Percentiles rank a stretch among this genome's conserved stretches.
Conservation (phyloP, 2,797 vertebrate species). For the Tenualosa thibaudeaui region DNA sequence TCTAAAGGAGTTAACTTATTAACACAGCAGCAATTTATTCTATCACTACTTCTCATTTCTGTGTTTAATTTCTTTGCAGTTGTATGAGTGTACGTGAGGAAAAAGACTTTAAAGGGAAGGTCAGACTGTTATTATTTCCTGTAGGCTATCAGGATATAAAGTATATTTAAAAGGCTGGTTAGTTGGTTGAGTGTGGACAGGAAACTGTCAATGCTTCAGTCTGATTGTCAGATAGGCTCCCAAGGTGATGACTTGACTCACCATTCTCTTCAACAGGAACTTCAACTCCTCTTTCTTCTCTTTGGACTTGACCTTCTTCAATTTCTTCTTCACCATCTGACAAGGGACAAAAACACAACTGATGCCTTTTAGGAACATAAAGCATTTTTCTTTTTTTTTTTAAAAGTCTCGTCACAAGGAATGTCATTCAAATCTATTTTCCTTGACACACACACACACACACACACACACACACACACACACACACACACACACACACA, state of each 20-base stretch:
- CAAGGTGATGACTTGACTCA: slow-evolving; percentile 53
- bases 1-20: too few relatives aligned
- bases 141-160: background rate
- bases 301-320: slow-evolving; percentile 72
- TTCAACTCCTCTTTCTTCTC: slow-evolving; percentile 75
- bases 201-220: background rate
- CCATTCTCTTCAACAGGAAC: slow-evolving; percentile 85
- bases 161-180: background rate
- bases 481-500: background rate
- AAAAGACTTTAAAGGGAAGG: too few relatives aligned
- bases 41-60: too few relatives aligned
- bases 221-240: background rate
- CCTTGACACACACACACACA: background rate
- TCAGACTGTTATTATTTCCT: background rate
- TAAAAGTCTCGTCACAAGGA: background rate
- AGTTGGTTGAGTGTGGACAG: background rate
- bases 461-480: background rate
- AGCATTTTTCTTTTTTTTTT: too few relatives aligned
- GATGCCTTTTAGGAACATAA: background rate
- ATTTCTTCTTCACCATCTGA: slow-evolving; percentile 81
- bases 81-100: too few relatives aligned
- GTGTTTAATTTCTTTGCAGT: too few relatives aligned
- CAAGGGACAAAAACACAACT: slow-evolving; percentile 12
- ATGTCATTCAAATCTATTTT: background rate
- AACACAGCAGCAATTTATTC: too few relatives aligned